Conservation (phyloP, 2,797 vertebrate species). For the Enteromius unitaeniatus region DNA sequence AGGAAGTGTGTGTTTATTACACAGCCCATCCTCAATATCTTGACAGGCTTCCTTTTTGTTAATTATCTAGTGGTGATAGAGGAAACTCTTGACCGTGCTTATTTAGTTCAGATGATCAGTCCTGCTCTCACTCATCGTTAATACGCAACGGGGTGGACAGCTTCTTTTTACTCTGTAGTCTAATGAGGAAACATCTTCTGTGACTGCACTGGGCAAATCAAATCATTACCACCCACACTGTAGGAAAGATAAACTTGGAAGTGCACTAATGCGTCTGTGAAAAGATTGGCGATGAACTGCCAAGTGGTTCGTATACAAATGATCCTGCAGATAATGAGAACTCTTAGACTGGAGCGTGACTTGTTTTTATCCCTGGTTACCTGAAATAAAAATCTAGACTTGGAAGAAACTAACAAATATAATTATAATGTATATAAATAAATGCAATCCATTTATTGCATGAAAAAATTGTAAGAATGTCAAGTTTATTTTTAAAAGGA, state of each 20-base stretch:
- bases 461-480: background rate
- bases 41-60: background rate
- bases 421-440: background rate
- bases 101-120: background rate
- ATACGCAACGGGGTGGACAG: conserved; percentile 35
- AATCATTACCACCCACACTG: conserved; percentile 83
- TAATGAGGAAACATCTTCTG: conserved; percentile 82
- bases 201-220: conserved; percentile 76
- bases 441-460: background rate
- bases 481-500: background rate
- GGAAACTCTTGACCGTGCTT: conserved; percentile 4
- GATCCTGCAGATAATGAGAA: conserved; percentile 70
- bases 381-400: background rate
- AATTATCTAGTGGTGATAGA: conserved; percentile 3
- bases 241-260: conserved; percentile 82
- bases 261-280: conserved; percentile 72
- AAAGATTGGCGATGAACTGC: conserved; percentile 63
- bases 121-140: conserved; percentile 27
- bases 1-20: background rate
- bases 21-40: background rate
- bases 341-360: conserved; percentile 66
- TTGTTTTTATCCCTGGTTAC: background rate
- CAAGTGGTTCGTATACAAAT: conserved; percentile 64
- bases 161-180: conserved; percentile 60
- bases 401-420: background rate